phyloP scores from a whole-genome alignment of 2,888 invertebrate genomes.

The Eugnorisma glareosa region DNA sequence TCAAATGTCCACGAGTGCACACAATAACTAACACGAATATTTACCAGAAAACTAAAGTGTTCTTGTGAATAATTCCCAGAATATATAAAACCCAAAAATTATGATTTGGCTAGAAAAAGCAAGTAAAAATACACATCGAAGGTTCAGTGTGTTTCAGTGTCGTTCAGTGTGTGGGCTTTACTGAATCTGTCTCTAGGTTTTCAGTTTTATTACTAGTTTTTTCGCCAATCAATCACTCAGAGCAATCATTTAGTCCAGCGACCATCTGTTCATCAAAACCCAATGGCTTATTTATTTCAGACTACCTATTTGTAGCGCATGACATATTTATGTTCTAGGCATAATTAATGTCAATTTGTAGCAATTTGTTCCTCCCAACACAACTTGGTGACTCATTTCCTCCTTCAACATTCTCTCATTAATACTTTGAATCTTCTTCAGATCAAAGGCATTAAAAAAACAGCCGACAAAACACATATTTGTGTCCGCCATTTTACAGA shows the following conservation, averaged over 20 bases:
- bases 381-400: constrained; percentile 51
- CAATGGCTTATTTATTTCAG: not conserved
- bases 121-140: not conserved
- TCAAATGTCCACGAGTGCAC: too few relatives aligned
- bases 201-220: not conserved
- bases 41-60: too few relatives aligned
- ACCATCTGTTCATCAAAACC: not conserved
- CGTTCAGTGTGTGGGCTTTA: not conserved
- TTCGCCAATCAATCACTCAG: not conserved
- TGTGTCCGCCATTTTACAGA: constrained; percentile 45
- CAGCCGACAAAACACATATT: constrained; percentile 43
- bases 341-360: constrained; percentile 23
- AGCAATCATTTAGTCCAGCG: too few relatives aligned
- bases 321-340: constrained; percentile 31
- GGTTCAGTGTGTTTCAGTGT: not conserved
- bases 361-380: constrained; percentile 27
- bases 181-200: not conserved
- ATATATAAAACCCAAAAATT: not conserved
- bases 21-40: too few relatives aligned
- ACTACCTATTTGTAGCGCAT: not conserved
- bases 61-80: too few relatives aligned
- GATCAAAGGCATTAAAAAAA: constrained; percentile 54
- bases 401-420: constrained; percentile 36
- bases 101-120: not conserved
- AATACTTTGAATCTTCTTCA: constrained; percentile 38